phyloP scores from a whole-genome alignment of 2,113 vertebrate genomes.

The Edolisoma coerulescens region DNA sequence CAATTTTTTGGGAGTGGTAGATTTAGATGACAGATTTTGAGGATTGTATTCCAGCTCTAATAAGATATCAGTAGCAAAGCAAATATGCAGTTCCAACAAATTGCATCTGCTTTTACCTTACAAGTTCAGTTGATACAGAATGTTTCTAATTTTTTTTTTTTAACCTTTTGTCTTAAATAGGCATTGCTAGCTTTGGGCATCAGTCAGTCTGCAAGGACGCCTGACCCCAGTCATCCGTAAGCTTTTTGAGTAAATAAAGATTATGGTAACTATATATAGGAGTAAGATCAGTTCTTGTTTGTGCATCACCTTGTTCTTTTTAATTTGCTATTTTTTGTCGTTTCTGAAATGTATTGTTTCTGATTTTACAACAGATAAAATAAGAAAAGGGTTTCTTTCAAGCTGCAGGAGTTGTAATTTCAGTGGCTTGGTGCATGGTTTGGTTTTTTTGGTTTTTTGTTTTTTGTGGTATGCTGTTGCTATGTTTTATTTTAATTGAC shows the following conservation, averaged over 20 bases:
- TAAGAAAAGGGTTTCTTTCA: neutral
- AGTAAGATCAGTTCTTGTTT: neutral
- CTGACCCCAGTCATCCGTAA: constrained; percentile 94
- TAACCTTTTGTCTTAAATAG: constrained; percentile 52
- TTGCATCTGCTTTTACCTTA: neutral
- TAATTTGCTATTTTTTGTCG: neutral
- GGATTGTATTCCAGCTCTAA: neutral
- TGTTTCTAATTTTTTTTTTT: neutral
- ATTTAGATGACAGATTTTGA: neutral
- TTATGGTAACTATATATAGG: neutral
- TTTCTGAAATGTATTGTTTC: neutral
- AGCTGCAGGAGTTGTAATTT: neutral
- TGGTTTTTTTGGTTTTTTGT: neutral
- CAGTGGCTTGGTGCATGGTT: neutral
- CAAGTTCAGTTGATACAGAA: neutral
- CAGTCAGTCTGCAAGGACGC: constrained; percentile 92
- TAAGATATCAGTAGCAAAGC: neutral
- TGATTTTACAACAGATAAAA: neutral
- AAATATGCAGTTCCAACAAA: neutral
- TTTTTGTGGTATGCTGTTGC: neutral
- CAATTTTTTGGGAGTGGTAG: neutral
- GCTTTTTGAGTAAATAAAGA: constrained; percentile 55
- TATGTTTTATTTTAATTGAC: neutral
- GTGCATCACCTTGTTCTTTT: neutral
- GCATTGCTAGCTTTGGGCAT: constrained; percentile 92